Conservation (phyloP, 2,797 vertebrate genomes). For the Alauda arvensis region DNA sequence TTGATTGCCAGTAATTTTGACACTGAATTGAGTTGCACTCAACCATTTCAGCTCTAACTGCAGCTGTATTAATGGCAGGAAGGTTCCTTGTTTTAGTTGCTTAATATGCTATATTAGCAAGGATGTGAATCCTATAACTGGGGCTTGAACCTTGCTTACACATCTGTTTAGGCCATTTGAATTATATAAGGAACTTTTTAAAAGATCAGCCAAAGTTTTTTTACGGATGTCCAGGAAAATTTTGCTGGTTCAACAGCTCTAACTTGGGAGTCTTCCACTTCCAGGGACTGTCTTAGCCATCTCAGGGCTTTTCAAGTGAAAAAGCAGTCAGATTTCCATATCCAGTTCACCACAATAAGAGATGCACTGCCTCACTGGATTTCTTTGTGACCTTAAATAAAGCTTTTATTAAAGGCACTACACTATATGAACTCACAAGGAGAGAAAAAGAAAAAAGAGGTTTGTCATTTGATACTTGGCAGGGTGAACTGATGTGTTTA, state of each 20-base stretch:
- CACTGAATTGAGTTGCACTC: not conserved
- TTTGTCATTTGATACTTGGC: not conserved
- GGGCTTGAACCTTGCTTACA: not conserved
- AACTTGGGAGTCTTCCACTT: not conserved
- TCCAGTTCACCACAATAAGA: not conserved
- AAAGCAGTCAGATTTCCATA: not conserved
- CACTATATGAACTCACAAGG: not conserved
- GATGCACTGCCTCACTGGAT: not conserved
- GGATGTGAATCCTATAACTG: not conserved
- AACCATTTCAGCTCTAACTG: not conserved
- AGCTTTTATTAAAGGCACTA: not conserved
- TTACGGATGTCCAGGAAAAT: not conserved
- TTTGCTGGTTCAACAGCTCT: not conserved
- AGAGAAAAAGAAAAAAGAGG: fast-evolving
- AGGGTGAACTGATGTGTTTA: not conserved
- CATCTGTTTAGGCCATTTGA: not conserved
- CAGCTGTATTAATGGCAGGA: not conserved
- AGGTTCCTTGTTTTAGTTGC: not conserved
- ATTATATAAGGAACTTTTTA: not conserved
- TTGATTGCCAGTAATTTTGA: not conserved
- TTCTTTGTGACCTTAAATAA: not conserved
- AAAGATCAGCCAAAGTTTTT: not conserved
- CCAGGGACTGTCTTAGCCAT: not conserved
- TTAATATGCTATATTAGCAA: not conserved
- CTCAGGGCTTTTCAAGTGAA: not conserved